Base-by-base conservation (phyloP, 2,113 vertebrate genomes). In the Dromas ardeola region DNA sequence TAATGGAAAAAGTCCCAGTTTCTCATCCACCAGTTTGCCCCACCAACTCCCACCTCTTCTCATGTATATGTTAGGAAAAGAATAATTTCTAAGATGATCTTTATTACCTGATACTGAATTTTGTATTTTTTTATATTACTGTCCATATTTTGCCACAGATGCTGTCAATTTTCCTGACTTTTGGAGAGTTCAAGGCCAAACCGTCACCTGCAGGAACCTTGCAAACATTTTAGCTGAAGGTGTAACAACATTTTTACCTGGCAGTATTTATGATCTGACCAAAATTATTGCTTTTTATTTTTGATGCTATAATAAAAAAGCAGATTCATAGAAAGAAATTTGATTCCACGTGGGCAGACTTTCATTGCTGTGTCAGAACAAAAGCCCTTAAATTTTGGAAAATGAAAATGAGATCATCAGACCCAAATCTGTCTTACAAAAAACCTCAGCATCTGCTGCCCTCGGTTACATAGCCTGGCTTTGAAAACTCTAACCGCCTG, bases 291-390 rank as follows among this genome's bases (percentile, higher is more conserved):
- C 25, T 45, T 79, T 86, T 81, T 59, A 26, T 32, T 86, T 91
- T 84, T 67, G 5, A 56, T 1, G 1, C 17, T 2, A 2, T 30
- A 25, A 88, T 40, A 56, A 9, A 63, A 71, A 47, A 29, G 8
- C 34, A 53, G 43, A 59, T 72, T 88, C 23, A 23, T 0, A 2
- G 29, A 59, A 45, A 66, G 5, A 43, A 53, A 32, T 40, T 27
- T 52, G 18, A 55, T 74, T 67, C 36, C 16, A 6, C 0, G 0
- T 8, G 13, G 17, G 21, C 17, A 53, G 42, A 18, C 25, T 29
- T n/a, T 58, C n/a, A 62, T 27, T 63, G 30, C n/a, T 61, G 16
- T 22, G n/a, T 53, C 23, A 42, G 49, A 73, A 79, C 9, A 10
- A 47, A 82, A 80, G 49, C 15, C 16, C 49, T 94, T 30, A 42